Evolutionary conservation across 1,140 invertebrate species (phyloP).

Genomic region (Drosophila varians): DNA sequence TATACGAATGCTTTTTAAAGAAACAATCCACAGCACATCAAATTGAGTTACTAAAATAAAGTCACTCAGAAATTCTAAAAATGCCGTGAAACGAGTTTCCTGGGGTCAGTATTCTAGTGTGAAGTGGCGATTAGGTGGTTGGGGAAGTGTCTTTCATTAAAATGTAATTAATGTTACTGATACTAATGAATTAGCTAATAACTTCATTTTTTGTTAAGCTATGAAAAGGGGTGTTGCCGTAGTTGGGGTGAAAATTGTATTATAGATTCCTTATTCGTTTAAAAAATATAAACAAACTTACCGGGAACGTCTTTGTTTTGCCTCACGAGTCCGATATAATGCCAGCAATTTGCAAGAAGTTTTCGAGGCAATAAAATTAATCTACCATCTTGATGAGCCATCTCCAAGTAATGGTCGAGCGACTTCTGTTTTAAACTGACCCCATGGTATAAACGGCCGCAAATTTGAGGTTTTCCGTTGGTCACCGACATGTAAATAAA

Average conservation of each 20-base stretch:
- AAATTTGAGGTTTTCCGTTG: no score
- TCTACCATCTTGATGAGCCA: slow-evolving; percentile 75
- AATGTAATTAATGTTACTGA: slow-evolving; percentile 75
- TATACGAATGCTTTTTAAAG: slow-evolving; percentile 60
- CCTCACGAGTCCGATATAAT: slow-evolving; percentile 71
- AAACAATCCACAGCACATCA: slow-evolving; percentile 36
- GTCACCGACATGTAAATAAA: slow-evolving; percentile 30
- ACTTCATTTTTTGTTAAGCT: no score
- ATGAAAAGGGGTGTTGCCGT: no score
- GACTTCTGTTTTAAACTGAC: slow-evolving; percentile 49
- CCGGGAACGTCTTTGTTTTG: neutral
- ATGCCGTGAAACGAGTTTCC: slow-evolving; percentile 58
- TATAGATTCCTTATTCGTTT: neutral
- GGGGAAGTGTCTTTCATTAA: slow-evolving; percentile 65
- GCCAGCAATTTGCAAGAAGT: slow-evolving; percentile 73
- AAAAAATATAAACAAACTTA: neutral
- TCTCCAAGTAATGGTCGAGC: slow-evolving; percentile 56
- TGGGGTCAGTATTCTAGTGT: neutral
- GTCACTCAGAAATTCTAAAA: slow-evolving; percentile 55
- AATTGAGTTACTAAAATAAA: slow-evolving; percentile 75
- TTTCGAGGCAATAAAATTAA: slow-evolving; percentile 71
- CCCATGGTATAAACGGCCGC: no score
- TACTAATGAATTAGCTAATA: slow-evolving; percentile 72
- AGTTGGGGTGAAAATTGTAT: neutral
- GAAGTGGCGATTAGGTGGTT: slow-evolving; percentile 34